Conservation (phyloP, 1,140 invertebrate genomes). For the Drosophila erecta region DNA sequence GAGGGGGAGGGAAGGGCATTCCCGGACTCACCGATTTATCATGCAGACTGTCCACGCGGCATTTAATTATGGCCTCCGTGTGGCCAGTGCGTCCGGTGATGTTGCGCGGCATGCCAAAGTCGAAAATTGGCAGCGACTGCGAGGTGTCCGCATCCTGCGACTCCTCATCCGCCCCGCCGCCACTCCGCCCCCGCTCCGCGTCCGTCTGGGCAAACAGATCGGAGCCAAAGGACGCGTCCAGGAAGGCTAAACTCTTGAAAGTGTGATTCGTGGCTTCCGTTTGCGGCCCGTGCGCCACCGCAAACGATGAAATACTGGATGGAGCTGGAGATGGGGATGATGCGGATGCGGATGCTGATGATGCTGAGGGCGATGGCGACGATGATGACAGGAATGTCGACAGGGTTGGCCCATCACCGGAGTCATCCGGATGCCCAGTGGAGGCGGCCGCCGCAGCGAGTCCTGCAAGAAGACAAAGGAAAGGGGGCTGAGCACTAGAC, state of each 20-base stretch:
- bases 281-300: slow-evolving; percentile 46
- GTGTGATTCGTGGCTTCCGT: slow-evolving; percentile 78
- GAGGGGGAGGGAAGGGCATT: not conserved
- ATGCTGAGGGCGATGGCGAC: slow-evolving; percentile 4
- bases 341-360: slow-evolving; percentile 10
- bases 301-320: slow-evolving; percentile 26
- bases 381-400: slow-evolving; percentile 43
- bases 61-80: slow-evolving; percentile 93
- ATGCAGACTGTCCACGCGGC: slow-evolving; percentile 91
- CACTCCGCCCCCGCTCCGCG: slow-evolving; percentile 14
- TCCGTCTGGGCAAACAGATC: slow-evolving; percentile 59
- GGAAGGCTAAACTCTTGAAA: slow-evolving; percentile 76
- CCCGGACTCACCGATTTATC: slow-evolving; percentile 90
- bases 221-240: slow-evolving; percentile 45
- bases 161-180: not conserved
- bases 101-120: slow-evolving; percentile 91
- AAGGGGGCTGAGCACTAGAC: slow-evolving; percentile 7
- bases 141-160: slow-evolving; percentile 17
- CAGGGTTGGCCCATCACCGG: slow-evolving; percentile 40
- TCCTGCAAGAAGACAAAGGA: slow-evolving; percentile 38
- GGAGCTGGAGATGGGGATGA: slow-evolving; percentile 1
- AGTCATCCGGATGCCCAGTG: slow-evolving; percentile 45
- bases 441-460: slow-evolving; percentile 37
- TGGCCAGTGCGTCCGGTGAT: slow-evolving; percentile 93
- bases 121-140: slow-evolving; percentile 86